phyloP scores from a whole-genome alignment of 2,888 invertebrate species.

The Nyleta sp. region DNA sequence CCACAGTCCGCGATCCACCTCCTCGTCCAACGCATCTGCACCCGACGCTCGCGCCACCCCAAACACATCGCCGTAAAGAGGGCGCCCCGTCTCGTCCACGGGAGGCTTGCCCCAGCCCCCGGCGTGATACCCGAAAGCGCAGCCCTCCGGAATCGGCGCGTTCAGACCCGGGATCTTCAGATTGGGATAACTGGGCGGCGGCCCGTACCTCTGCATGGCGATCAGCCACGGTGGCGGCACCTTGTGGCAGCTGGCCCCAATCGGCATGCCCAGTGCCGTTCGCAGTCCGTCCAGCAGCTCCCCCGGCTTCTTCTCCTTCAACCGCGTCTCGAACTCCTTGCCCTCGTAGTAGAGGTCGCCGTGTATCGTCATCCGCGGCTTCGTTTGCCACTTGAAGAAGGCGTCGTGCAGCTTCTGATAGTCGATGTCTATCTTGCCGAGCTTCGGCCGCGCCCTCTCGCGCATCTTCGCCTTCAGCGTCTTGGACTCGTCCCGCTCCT shows the following conservation, averaged over 20 bases:
- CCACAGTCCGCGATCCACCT: conserved; percentile 97
- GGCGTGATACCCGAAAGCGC: conserved; percentile 99
- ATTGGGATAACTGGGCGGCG: conserved; percentile 99
- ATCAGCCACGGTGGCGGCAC: conserved; percentile 98
- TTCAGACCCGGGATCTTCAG: conserved; percentile 98
- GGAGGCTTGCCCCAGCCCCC: conserved; percentile 99
- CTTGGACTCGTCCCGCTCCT: conserved; percentile 98
- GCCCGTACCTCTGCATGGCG: conserved; percentile 99
- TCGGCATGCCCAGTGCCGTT: conserved; percentile 99
- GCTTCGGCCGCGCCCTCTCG: conserved; percentile 97
- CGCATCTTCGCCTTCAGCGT: conserved; percentile 98
- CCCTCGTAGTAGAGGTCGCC: conserved; percentile 99
- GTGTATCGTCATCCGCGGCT: conserved; percentile 99
- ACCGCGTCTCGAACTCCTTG: conserved; percentile 98
- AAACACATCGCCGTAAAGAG: conserved; percentile 99
- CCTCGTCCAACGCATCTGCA: conserved; percentile 89
- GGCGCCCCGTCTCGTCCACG: conserved; percentile 98
- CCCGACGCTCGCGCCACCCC: conserved; percentile 89
- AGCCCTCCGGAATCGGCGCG: conserved; percentile 98
- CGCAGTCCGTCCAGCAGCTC: conserved; percentile 97
- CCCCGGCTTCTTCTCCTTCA: conserved; percentile 99
- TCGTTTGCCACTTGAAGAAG: conserved; percentile 99
- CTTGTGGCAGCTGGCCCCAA: conserved; percentile 96
- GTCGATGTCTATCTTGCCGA: conserved; percentile 99
- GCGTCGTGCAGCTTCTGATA: conserved; percentile 99